Evolutionary conservation across 2,113 vertebrate genomes (phyloP).

Genomic region (Oceanites oceanicus): DNA sequence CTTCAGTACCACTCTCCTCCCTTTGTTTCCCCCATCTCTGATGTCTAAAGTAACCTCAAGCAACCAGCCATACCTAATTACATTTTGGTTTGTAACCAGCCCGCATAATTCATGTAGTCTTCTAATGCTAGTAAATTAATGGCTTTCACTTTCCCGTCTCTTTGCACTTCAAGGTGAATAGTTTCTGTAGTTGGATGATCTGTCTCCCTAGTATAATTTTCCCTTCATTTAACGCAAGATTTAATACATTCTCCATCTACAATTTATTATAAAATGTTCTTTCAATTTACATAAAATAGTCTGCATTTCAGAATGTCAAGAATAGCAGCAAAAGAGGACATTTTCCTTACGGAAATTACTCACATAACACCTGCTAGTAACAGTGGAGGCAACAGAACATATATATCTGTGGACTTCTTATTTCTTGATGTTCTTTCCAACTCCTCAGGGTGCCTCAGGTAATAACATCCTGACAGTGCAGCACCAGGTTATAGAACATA

Average conservation of each 20-base stretch:
- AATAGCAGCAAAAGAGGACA: background rate
- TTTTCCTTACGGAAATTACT: background rate
- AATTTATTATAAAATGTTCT: background rate
- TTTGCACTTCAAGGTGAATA: background rate
- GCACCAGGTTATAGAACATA: background rate
- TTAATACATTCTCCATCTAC: background rate
- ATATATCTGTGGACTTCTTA: background rate
- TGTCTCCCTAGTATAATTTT: background rate
- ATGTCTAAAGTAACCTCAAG: background rate
- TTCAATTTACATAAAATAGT: conserved; percentile 27
- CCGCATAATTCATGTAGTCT: background rate
- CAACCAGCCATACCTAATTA: background rate
- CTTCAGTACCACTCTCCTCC: background rate
- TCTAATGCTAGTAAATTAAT: background rate
- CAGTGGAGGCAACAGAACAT: background rate
- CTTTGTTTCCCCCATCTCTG: background rate
- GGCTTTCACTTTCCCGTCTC: background rate
- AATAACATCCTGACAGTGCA: background rate
- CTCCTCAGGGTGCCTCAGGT: background rate
- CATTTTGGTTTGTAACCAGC: background rate
- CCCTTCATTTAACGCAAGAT: conserved; percentile 17
- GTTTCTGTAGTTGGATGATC: background rate
- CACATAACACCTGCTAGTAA: background rate
- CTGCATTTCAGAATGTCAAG: conserved; percentile 9
- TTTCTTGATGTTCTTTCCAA: background rate